phyloP scores from a whole-genome alignment of 2,113 vertebrate species.

The Triplophysa dalaica region DNA sequence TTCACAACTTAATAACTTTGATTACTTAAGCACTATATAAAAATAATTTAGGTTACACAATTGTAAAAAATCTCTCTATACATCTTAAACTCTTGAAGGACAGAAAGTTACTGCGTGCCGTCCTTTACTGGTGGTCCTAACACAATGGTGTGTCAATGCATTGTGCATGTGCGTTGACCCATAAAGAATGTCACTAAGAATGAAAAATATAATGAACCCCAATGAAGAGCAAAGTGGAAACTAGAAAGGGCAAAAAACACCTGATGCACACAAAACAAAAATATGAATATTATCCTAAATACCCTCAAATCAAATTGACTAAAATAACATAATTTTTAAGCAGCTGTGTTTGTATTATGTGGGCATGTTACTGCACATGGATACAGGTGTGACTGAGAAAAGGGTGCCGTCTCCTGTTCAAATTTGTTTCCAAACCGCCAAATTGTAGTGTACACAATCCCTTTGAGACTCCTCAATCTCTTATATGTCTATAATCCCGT shows the following conservation, averaged over 20 bases:
- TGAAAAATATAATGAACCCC: conserved; percentile 63
- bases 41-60: too few relatives aligned
- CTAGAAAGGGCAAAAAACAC: conserved; percentile 14
- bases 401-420: neutral
- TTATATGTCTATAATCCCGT: neutral
- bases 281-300: too few relatives aligned
- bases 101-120: conserved; percentile 41
- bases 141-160: conserved; percentile 55
- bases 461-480: neutral
- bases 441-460: neutral
- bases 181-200: conserved; percentile 53
- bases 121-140: conserved; percentile 46
- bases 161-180: conserved; percentile 55
- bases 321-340: neutral
- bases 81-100: neutral
- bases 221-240: conserved; percentile 45
- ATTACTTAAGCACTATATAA: too few relatives aligned
- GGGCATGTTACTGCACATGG: neutral
- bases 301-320: conserved; percentile 5
- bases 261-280: neutral
- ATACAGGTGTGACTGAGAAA: neutral
- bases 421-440: neutral
- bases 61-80: neutral
- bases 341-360: conserved; percentile 1
- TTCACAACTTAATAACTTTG: neutral